Evolutionary conservation across 2,113 vertebrate genomes (phyloP), one percentile per base, ranked within the genome.

Genomic region (Psephotus haematonotus): DNA sequence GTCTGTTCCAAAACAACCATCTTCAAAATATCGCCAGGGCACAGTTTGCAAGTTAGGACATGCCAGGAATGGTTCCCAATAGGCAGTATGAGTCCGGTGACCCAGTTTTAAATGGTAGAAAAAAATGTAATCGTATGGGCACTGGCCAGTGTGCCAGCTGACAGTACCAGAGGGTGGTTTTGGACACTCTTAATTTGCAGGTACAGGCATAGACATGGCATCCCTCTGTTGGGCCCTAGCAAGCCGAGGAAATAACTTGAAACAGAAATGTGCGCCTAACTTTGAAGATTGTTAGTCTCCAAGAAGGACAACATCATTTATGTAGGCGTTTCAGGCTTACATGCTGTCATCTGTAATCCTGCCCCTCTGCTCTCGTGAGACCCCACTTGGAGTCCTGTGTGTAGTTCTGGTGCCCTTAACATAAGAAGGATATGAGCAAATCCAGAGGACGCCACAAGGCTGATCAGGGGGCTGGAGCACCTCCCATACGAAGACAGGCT

Each of bases 21-120:
- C 74, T 87, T 92, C 83, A 89, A 92, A 93, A 87, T 43, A 92
- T 62, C 86, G 60, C 91, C 88, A 91, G 88, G 65, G 60, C 76
- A 88, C 88, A 91, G 88, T 93, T 46, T 88, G 80, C 64, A 62
- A 86, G 57, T 44, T 41, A 69, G 81, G 70, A 44, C 57, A 82
- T 79, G 86, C 84, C 91, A 93, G 77, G 57, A 93, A 79, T 37
- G 52, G 57, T 39, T 92, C 89, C 72, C 77, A 82, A 64, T 11
- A 91, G 86, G 68, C 86, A 88, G 35, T 37, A 28, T 37, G 52
- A 93, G 35, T 60, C n/a, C 8, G 4, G 47, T 68, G 84, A 91
- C 65, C 84, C 77, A 87, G 22, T 82, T 95, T 71, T 17, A 69
- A 57, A 57, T 79, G 57, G 52, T 4, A 90, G 39, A 88, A 88